Conservation (phyloP, 2,888 invertebrate genomes). For the Muschampia plurimacula region DNA sequence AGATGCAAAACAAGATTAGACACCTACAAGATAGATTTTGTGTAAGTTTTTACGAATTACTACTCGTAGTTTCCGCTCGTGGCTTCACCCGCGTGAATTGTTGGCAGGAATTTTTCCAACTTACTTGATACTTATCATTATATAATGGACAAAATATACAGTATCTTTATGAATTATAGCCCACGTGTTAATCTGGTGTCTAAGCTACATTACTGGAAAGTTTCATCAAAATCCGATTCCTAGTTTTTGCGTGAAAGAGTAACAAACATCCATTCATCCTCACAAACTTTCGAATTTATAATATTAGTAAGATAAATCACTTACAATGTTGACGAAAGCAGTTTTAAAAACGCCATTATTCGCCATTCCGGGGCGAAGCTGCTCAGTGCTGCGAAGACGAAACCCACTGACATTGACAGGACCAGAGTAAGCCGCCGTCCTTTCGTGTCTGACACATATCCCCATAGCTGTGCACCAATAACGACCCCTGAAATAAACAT, state of each 20-base stretch:
- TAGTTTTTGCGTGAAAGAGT: not conserved
- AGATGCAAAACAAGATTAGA: no score
- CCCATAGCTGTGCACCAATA: constrained; percentile 78
- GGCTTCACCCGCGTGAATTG: no score
- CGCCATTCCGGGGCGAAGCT: constrained; percentile 75
- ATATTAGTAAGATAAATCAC: constrained; percentile 47
- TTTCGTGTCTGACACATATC: constrained; percentile 76
- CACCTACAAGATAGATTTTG: no score
- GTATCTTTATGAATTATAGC: no score
- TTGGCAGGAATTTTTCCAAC: no score
- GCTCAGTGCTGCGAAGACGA: constrained; percentile 74
- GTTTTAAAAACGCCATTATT: constrained; percentile 73
- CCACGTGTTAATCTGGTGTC: no score
- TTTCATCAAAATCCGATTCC: not conserved
- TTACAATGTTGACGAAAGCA: constrained; percentile 79
- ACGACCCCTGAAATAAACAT: constrained; percentile 66
- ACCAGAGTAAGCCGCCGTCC: constrained; percentile 72
- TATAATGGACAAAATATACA: no score
- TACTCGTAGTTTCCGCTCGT: no score
- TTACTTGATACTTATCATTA: no score
- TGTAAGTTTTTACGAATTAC: no score
- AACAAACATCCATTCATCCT: not conserved
- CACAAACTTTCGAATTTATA: not conserved
- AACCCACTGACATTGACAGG: constrained; percentile 76
- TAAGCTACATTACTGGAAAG: no score